phyloP scores from a whole-genome alignment of 1,140 invertebrate species.

The Drosophila lini region DNA sequence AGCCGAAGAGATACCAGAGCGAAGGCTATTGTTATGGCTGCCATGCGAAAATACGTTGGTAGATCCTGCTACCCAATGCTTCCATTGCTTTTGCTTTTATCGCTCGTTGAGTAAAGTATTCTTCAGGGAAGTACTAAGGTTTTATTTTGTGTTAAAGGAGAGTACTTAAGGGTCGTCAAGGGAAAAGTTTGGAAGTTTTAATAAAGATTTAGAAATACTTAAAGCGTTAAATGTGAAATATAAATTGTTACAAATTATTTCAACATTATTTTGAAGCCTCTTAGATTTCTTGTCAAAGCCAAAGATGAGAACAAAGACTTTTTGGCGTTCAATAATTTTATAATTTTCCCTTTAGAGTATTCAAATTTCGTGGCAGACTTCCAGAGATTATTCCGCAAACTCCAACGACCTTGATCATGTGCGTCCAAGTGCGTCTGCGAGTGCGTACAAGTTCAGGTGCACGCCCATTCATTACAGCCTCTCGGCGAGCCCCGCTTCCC shows the following conservation, averaged over 20 bases:
- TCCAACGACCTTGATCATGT: conserved; percentile 55
- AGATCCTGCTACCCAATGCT: not conserved
- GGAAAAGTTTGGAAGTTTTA: not conserved
- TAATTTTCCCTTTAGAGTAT: conserved; percentile 9
- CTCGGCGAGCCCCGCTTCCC: not conserved
- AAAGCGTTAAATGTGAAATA: not conserved
- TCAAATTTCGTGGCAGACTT: not conserved
- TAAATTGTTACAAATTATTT: too few species aligned
- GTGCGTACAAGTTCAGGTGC: conserved; percentile 71
- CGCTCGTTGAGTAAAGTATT: not conserved
- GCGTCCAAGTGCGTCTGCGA: conserved; percentile 43
- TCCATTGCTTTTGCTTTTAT: not conserved
- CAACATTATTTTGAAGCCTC: not conserved
- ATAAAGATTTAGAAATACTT: not conserved
- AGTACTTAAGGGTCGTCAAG: not conserved
- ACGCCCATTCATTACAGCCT: conserved; percentile 34
- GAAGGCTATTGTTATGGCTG: conserved; percentile 22
- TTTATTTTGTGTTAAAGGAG: not conserved
- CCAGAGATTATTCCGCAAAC: conserved; percentile 8
- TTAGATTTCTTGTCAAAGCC: not conserved
- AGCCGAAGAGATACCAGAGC: conserved; percentile 3
- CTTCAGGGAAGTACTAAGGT: not conserved
- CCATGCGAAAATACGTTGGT: conserved; percentile 4
- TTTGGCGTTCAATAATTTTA: not conserved
- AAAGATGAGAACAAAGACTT: too few species aligned